phyloP scores from a whole-genome alignment of 2,888 invertebrate genomes.

The Alviniconcha strummeri region DNA sequence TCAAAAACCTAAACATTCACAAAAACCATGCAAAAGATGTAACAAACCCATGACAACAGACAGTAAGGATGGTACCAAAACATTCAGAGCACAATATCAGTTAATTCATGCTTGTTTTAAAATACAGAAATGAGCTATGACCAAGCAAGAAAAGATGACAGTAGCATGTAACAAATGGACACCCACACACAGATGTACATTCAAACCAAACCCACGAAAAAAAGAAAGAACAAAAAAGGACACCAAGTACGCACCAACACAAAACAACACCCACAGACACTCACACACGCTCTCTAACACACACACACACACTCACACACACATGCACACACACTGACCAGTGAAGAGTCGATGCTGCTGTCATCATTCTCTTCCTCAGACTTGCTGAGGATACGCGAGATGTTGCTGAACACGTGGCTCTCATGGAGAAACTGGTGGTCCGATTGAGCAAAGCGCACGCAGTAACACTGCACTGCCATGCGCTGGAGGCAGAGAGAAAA shows the following conservation, averaged over 20 bases:
- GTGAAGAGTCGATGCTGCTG: slow-evolving; percentile 49
- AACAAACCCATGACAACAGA: no score
- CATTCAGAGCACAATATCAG: no score
- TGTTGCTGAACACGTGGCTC: slow-evolving; percentile 95
- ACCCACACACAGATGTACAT: no score
- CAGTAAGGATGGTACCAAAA: no score
- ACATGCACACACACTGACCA: slow-evolving; percentile 41
- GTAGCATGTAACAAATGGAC: no score
- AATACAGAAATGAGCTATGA: no score
- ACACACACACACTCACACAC: no score
- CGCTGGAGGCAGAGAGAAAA: slow-evolving; percentile 8
- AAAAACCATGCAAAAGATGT: no score
- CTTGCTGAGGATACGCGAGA: slow-evolving; percentile 94
- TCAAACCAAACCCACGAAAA: background rate
- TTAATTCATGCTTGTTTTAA: no score
- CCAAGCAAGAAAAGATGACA: no score
- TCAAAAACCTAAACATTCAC: no score
- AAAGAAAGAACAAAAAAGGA: background rate
- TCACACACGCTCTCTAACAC: no score
- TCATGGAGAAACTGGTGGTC: slow-evolving; percentile 94
- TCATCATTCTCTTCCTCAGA: slow-evolving; percentile 81
- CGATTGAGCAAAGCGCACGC: slow-evolving; percentile 88
- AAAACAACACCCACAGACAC: background rate
- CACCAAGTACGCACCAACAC: background rate
- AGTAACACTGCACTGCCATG: slow-evolving; percentile 83